These are phyloP conservation scores for Baronia brevicornis DNA, from an alignment of 2,888 invertebrate genomes.

Conservation along the genomic window DNA sequence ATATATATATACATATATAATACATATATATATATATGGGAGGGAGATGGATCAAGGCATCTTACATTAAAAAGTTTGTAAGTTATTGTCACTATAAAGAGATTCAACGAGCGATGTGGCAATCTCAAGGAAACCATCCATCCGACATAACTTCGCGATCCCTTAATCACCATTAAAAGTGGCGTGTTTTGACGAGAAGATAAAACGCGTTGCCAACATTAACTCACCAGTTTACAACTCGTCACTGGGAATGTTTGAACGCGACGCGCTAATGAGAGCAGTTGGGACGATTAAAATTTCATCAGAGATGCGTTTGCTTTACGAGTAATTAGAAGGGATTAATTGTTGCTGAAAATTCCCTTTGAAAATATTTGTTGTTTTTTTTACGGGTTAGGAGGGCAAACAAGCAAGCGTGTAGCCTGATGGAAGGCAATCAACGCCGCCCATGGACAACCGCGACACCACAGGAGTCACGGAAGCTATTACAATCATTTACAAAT, in stretches of 20 bases:
- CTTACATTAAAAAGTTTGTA: too few species aligned
- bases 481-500: too few species aligned
- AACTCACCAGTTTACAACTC: constrained; percentile 41
- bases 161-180: constrained; percentile 52
- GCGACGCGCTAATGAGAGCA: constrained; percentile 25
- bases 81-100: constrained; percentile 20
- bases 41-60: too few species aligned
- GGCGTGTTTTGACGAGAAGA: constrained; percentile 43
- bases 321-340: constrained; percentile 15
- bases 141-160: constrained; percentile 26
- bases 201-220: constrained; percentile 42
- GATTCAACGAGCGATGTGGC: constrained; percentile 8
- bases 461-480: too few species aligned
- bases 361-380: too few species aligned
- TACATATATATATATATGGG: too few species aligned
- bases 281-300: constrained; percentile 20
- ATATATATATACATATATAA: too few species aligned
- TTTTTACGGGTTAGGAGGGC: too few species aligned
- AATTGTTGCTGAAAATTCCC: too few species aligned
- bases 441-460: too few species aligned
- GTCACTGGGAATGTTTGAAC: constrained; percentile 37
- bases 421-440: too few species aligned
- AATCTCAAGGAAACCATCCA: constrained; percentile 21
- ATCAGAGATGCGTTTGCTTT: constrained; percentile 14
- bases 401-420: too few species aligned